Percentiles rank a stretch among this genome's conserved stretches.
Evolutionary conservation across 2,113 vertebrate genomes (phyloP).

Genomic region (Piliocolobus tephrosceles): DNA sequence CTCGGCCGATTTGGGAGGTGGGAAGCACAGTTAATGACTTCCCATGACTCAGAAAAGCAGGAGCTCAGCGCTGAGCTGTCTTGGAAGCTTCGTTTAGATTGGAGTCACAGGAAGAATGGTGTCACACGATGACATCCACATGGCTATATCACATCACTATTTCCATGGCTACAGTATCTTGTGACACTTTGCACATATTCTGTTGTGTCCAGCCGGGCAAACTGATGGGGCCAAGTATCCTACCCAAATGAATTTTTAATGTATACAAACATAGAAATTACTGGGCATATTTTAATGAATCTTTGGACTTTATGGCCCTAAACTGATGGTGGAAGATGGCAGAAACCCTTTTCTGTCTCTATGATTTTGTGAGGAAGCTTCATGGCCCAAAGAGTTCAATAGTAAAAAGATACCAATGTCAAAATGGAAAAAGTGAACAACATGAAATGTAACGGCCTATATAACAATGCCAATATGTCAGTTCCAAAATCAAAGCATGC

Average conservation of each 20-base stretch:
- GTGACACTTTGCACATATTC: fast-evolving
- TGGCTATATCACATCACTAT: no score
- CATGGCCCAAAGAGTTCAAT: neutral
- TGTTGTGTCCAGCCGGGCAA: neutral
- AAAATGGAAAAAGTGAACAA: neutral
- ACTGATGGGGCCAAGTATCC: neutral
- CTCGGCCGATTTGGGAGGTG: neutral
- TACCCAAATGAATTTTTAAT: neutral
- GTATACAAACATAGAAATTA: neutral
- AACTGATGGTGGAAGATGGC: neutral
- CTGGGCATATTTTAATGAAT: neutral
- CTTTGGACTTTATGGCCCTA: no score
- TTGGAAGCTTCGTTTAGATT: neutral
- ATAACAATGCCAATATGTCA: neutral
- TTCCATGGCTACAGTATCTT: neutral
- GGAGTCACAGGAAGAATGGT: neutral
- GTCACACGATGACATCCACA: neutral
- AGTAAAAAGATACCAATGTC: neutral
- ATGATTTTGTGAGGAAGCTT: neutral
- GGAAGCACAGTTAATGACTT: neutral
- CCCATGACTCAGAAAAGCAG: neutral
- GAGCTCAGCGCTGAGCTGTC: no score
- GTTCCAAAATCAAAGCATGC: neutral
- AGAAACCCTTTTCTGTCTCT: neutral
- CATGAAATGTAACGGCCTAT: neutral